Evolutionary conservation across 2,113 vertebrate genomes (phyloP).

Genomic region (Callithrix jacchus): DNA sequence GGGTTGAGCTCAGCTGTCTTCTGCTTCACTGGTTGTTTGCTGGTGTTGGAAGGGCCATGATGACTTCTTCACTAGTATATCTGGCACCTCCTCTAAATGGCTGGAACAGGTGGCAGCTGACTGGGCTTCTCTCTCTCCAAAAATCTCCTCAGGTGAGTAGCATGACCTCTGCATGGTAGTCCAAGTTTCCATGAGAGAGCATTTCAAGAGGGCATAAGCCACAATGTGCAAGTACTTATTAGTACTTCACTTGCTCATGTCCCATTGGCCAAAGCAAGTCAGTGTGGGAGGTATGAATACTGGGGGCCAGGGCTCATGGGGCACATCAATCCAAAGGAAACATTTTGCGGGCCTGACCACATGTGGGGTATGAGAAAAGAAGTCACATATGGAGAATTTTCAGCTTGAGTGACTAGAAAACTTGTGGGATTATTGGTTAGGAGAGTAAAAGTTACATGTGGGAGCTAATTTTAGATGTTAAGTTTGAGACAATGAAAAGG

Average conservation of each 20-base stretch:
- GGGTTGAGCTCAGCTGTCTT: background rate
- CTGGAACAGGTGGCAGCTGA: background rate
- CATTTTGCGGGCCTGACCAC: background rate
- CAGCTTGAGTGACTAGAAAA: background rate
- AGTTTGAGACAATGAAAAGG: background rate
- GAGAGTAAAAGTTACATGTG: background rate
- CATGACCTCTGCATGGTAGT: background rate
- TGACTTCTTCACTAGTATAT: background rate
- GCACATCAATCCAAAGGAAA: background rate
- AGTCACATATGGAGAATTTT: background rate
- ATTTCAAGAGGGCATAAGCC: background rate
- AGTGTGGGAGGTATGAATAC: background rate
- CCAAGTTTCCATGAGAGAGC: background rate
- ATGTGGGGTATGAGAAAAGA: background rate
- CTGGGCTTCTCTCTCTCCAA: background rate
- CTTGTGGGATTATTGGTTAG: background rate
- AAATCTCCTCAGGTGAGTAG: background rate
- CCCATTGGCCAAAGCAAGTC: background rate
- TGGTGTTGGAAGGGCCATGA: background rate
- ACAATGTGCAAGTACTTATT: background rate
- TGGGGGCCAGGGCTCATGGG: background rate
- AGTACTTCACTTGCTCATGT: background rate
- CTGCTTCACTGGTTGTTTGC: background rate
- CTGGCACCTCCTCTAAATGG: background rate
- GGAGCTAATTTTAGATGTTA: background rate